Base-by-base conservation (phyloP, 2,888 invertebrate genomes). In the Campaea margaritaria region DNA sequence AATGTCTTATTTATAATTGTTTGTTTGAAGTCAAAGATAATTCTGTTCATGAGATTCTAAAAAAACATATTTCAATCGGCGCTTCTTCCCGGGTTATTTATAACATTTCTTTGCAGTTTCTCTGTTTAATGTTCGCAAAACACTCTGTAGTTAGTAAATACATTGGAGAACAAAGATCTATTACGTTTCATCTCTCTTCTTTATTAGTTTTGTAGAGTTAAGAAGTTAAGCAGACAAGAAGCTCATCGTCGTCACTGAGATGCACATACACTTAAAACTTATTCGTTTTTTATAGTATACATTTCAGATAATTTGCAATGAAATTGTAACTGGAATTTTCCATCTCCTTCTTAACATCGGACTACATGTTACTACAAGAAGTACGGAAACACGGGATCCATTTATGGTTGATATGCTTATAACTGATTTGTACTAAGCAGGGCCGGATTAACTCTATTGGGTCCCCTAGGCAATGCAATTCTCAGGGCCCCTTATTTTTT, bases 31-130 rank as follows among this genome's bases (percentile, higher is more conserved):
- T 50, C 36, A 12, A 34, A 45, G 42, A 58, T 55, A 60, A 28
- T 53, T 61, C 16, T 16, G 50, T 55, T 36, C 50, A 69, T 69
- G 60, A 60, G 65, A 65, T 72, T 68, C 63, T 36, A 50, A 54
- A 60, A n/a, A 51, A 47, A 55, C 51, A 60, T 60, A 55, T 42
- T 28, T 60, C 55, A 50, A 47, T 60, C 50, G 55, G 4, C 45
- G 53, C 44, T 31, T 36, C 43, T 42, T 28, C 10, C 42, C 8
- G 28, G 28, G 15, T 54, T 55, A 60, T 46, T 55, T 43, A 58
- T 58, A 43, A 44, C 21, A 49, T 55, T 60, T 60, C 50, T 60
- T 60, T 51, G 46, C 54, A 49, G 53, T 45, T 48, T 53, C 14
- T 50, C 60, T 55, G 59, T 49, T 54, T 41, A 45, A 59, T 59